phyloP scores from a whole-genome alignment of 2,888 invertebrate species.

The Pachycephus smyrnensis region DNA sequence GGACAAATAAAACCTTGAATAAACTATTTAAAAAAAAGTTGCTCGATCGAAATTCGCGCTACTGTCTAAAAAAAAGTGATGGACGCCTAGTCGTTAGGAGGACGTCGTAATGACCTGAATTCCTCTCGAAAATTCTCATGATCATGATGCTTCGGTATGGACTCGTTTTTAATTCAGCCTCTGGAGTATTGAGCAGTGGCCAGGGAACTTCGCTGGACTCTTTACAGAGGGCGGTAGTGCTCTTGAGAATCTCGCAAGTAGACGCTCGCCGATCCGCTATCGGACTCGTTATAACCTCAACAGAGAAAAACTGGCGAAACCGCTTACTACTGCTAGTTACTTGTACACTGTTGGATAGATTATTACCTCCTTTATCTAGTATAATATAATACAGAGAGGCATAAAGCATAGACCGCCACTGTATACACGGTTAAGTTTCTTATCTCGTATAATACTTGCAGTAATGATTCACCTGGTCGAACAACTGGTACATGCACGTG shows the following conservation, averaged over 20 bases:
- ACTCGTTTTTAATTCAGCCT: background rate
- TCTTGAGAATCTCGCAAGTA: background rate
- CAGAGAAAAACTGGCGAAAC: background rate
- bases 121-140: background rate
- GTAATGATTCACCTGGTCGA: background rate
- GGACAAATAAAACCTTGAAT: background rate
- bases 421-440: slow-evolving; percentile 6
- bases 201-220: background rate
- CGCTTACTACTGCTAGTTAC: background rate
- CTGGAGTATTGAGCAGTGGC: background rate
- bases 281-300: background rate
- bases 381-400: background rate
- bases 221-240: background rate
- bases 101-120: background rate
- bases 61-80: no score
- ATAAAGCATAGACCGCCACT: background rate
- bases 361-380: background rate
- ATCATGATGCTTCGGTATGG: background rate
- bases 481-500: background rate
- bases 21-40: background rate
- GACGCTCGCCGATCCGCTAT: background rate
- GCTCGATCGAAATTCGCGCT: background rate
- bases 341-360: background rate
- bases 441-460: slow-evolving; percentile 1
- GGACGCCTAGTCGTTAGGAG: background rate